Evolutionary conservation across 2,797 vertebrate genomes (phyloP).

Genomic region (Enteromius radiatus): DNA sequence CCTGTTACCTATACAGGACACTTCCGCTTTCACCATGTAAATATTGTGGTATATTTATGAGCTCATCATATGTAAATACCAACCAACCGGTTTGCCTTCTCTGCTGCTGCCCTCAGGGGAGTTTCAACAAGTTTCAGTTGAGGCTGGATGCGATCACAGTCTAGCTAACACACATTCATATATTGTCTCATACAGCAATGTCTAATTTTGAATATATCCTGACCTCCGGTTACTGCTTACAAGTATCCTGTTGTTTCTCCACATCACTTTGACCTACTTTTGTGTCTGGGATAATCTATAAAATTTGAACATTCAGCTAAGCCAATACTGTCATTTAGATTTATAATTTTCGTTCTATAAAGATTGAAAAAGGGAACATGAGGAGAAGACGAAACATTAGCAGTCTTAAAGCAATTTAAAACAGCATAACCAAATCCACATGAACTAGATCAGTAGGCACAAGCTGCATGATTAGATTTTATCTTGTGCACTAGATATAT

Average conservation of each 20-base stretch:
- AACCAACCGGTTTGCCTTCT: not conserved
- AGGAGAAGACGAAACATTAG: not conserved
- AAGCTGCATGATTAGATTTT: constrained; percentile 49
- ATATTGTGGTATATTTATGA: not conserved
- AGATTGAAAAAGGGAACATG: not conserved
- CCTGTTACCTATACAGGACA: not conserved
- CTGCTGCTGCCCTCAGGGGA: not conserved
- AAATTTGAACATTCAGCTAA: not conserved
- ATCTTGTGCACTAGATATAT: not conserved
- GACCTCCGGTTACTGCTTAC: not conserved
- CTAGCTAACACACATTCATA: not conserved
- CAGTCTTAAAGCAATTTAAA: constrained; percentile 31
- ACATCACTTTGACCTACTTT: not conserved
- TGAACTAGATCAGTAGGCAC: constrained; percentile 33
- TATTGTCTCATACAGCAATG: not conserved
- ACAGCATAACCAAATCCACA: constrained; percentile 37
- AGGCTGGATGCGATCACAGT: not conserved
- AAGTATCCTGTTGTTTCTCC: not conserved
- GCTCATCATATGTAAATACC: constrained; percentile 18
- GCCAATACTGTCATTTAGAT: not conserved
- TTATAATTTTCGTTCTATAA: not conserved
- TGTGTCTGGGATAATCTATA: not conserved
- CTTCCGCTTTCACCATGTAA: not conserved
- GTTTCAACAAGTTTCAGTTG: not conserved
- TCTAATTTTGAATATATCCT: not conserved